Percentiles rank a stretch among this genome's conserved stretches.
phyloP scores from a whole-genome alignment of 2,888 invertebrate species.

The Aradus depressus region DNA sequence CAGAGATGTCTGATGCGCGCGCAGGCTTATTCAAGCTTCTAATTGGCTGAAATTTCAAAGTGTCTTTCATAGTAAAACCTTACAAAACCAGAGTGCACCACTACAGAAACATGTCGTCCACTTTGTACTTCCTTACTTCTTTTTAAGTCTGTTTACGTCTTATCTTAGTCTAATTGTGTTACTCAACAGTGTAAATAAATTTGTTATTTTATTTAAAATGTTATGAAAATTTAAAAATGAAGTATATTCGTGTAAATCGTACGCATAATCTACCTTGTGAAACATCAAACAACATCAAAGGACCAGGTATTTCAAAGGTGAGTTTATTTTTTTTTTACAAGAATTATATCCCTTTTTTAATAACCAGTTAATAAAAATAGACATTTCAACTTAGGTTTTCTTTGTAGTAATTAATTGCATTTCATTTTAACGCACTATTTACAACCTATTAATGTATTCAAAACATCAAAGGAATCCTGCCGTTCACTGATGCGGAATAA shows the following conservation, averaged over 20 bases:
- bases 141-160: slow-evolving; percentile 12
- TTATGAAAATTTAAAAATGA: slow-evolving; percentile 9
- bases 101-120: slow-evolving; percentile 17
- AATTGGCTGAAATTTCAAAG: slow-evolving; percentile 21
- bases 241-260: slow-evolving; percentile 4
- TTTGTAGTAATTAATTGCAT: slow-evolving; percentile 9
- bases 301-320: slow-evolving; percentile 24
- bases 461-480: slow-evolving; percentile 18
- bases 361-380: no score
- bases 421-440: no score
- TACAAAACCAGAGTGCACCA: slow-evolving; percentile 19
- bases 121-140: not conserved
- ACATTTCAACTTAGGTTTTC: no score
- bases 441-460: no score
- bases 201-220: slow-evolving; percentile 6
- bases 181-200: slow-evolving; percentile 3
- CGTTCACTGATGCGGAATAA: slow-evolving; percentile 18
- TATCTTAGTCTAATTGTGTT: not conserved
- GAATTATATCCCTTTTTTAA: not conserved
- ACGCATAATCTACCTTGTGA: slow-evolving; percentile 17
- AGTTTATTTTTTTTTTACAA: slow-evolving; percentile 8
- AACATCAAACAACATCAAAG: slow-evolving; percentile 27
- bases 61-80: slow-evolving; percentile 9
- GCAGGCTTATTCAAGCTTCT: slow-evolving; percentile 3
- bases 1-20: slow-evolving; percentile 12